These are phyloP conservation scores for Julus scanicus DNA, from an alignment of 2,888 invertebrate genomes.

Conservation along the genomic window DNA sequence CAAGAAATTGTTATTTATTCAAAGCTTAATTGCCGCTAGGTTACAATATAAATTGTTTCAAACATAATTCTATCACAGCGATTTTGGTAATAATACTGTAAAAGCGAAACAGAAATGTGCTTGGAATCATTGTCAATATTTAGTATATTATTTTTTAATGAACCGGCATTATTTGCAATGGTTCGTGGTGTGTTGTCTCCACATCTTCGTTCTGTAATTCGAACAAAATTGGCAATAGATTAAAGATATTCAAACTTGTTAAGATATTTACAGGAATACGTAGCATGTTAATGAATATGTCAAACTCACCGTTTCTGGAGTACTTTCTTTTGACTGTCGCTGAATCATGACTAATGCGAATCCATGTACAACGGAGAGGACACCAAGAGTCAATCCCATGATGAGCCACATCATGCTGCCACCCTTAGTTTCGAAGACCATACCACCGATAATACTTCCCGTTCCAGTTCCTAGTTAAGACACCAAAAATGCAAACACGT, in stretches of 20 bases:
- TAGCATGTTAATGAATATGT: neutral
- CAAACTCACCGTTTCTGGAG: neutral
- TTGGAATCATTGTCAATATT: neutral
- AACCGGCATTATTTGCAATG: neutral
- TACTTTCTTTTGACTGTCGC: neutral
- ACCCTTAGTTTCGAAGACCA: constrained; percentile 20
- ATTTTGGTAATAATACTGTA: neutral
- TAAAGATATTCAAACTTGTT: neutral
- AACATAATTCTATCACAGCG: neutral
- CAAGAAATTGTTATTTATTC: neutral
- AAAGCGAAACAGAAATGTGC: neutral
- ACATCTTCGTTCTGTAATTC: neutral
- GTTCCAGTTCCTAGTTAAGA: neutral
- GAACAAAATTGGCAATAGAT: neutral
- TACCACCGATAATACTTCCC: neutral
- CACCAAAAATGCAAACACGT: neutral
- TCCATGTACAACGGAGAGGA: neutral
- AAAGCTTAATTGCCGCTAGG: neutral
- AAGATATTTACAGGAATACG: neutral
- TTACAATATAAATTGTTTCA: neutral
- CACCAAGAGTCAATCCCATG: neutral
- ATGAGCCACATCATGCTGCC: constrained; percentile 47
- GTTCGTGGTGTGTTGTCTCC: neutral
- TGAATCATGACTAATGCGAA: neutral
- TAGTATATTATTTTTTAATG: too few species aligned